phyloP scores from a whole-genome alignment of 1,140 invertebrate species.

The Bombus turneri region DNA sequence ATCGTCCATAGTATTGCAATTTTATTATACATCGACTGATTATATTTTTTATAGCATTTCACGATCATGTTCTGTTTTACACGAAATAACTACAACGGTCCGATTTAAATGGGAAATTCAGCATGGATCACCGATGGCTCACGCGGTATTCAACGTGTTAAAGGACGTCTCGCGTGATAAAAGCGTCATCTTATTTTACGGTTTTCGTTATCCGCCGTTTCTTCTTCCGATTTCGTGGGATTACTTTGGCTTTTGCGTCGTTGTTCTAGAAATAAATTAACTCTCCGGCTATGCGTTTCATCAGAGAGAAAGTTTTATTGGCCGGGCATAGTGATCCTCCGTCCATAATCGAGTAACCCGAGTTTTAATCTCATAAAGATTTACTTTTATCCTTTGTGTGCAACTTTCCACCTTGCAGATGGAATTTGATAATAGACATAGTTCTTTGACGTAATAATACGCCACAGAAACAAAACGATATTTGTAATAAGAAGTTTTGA shows the following conservation, averaged over 20 bases:
- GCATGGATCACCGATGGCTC: no score
- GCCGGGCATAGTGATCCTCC: background rate
- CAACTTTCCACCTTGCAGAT: background rate
- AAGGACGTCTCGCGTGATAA: background rate
- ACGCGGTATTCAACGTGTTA: no score
- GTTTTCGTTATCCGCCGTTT: background rate
- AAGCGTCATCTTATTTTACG: background rate
- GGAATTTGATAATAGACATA: background rate
- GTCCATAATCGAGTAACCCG: background rate
- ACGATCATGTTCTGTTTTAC: no score
- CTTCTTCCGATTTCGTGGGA: background rate
- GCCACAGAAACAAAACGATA: no score
- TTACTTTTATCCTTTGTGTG: background rate
- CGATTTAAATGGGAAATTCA: no score
- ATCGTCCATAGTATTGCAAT: no score
- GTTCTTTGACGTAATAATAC: background rate
- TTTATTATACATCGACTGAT: no score
- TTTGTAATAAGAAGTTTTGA: background rate
- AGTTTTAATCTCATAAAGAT: background rate
- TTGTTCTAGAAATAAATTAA: background rate
- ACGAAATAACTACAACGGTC: no score
- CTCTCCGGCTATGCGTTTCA: background rate
- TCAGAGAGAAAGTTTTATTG: background rate
- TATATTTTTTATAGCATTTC: no score
- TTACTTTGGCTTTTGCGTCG: background rate